A percentile compares a stretch with the other conserved stretches of the same genome.
These are phyloP conservation scores for Merops nubicus DNA, from an alignment of 2,113 vertebrate species.

Conservation along the genomic window DNA sequence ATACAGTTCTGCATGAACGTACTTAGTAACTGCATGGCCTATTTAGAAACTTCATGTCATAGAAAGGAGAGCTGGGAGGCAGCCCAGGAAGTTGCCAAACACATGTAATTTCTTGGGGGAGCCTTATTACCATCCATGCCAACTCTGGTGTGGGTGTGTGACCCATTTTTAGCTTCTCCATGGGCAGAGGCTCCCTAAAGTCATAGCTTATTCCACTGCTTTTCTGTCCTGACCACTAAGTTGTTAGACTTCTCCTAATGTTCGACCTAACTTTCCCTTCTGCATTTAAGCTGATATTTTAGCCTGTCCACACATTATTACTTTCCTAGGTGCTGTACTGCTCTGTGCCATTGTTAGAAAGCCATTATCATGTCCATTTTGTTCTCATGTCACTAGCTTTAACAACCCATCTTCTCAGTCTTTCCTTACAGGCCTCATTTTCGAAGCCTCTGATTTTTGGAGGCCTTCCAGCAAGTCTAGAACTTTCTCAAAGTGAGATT, in stretches of 20 bases:
- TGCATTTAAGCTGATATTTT: background rate
- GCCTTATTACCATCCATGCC: background rate
- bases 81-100: background rate
- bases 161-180: background rate
- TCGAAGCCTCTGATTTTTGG: background rate
- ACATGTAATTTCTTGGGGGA: background rate
- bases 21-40: background rate
- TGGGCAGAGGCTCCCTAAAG: background rate
- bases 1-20: background rate
- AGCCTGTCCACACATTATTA: background rate
- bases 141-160: rapidly evolving
- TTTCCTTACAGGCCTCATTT: background rate
- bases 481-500: background rate
- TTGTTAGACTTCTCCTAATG: background rate
- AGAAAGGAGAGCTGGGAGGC: background rate
- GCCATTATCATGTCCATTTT: background rate
- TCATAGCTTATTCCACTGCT: background rate
- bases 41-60: background rate
- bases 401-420: background rate
- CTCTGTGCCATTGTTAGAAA: background rate
- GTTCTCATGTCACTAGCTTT: background rate
- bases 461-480: background rate
- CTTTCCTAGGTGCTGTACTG: background rate
- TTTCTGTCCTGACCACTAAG: background rate
- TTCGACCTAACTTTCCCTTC: background rate